Conservation (phyloP, 2,888 invertebrate genomes). For the Dicycla oo region DNA sequence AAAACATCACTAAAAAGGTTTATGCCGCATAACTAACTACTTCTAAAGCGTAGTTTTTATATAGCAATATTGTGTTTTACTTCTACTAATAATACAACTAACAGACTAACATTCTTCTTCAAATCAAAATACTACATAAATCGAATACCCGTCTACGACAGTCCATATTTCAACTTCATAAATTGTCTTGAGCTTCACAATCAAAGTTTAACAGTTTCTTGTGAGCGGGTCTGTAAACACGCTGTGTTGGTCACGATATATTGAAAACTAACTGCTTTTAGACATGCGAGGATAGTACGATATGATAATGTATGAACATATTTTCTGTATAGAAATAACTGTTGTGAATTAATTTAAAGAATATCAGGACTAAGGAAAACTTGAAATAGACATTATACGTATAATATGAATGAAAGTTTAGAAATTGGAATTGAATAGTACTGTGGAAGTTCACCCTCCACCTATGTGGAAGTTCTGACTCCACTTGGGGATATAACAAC, state of each 20-base stretch:
- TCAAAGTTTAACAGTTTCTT: conserved; percentile 81
- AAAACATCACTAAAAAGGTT: not conserved
- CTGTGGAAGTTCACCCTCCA: too few relatives aligned
- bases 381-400: not conserved
- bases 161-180: conserved; percentile 57
- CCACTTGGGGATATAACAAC: too few relatives aligned
- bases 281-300: conserved; percentile 76
- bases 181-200: conserved; percentile 70
- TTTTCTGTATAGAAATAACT: conserved; percentile 9
- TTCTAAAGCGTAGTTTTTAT: too few relatives aligned
- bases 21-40: too few relatives aligned
- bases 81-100: not conserved
- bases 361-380: not conserved
- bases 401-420: too few relatives aligned
- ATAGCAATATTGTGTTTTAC: not conserved
- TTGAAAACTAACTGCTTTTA: conserved; percentile 81
- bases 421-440: not conserved
- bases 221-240: conserved; percentile 77
- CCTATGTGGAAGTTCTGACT: too few relatives aligned
- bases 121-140: conserved; percentile 17
- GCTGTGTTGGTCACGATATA: conserved; percentile 83
- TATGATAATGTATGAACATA: conserved; percentile 44
- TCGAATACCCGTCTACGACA: conserved; percentile 21
- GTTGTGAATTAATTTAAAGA: not conserved
- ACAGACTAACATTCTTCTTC: not conserved